Percentiles rank a stretch among this genome's conserved stretches.
phyloP scores from a whole-genome alignment of 2,888 invertebrate species.

The Leuctra nigra region DNA sequence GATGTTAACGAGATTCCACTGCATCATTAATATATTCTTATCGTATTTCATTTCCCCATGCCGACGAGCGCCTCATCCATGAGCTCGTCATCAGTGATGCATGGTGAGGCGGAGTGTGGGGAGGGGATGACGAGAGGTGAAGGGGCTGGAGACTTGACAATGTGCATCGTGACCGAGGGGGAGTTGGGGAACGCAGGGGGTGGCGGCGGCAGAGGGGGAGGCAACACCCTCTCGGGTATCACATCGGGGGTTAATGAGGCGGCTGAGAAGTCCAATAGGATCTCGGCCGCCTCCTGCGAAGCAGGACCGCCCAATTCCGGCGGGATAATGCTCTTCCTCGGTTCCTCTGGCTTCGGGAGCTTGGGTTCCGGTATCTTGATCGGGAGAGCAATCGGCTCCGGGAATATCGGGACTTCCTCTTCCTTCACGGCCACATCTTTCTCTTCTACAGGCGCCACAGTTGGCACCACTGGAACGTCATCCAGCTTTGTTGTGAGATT shows the following conservation, averaged over 20 bases:
- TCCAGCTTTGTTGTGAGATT: not conserved
- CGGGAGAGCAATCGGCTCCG: not conserved
- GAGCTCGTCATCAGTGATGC: slow-evolving; percentile 81
- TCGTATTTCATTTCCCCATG: slow-evolving; percentile 54
- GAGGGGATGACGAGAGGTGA: slow-evolving; percentile 53
- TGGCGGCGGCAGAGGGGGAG: slow-evolving; percentile 40
- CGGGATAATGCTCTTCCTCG: slow-evolving; percentile 4
- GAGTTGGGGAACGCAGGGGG: slow-evolving; percentile 53
- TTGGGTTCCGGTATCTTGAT: not conserved
- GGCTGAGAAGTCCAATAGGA: slow-evolving; percentile 59
- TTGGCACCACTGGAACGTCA: not conserved
- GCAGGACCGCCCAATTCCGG: slow-evolving; percentile 36
- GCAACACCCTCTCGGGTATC: slow-evolving; percentile 39
- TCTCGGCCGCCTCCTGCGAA: slow-evolving; percentile 56
- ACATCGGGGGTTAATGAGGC: slow-evolving; percentile 46
- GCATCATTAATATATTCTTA: slow-evolving; percentile 14
- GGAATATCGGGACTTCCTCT: not conserved
- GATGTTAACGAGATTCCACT: not conserved
- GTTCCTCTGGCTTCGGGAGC: slow-evolving; percentile 6
- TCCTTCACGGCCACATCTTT: not conserved
- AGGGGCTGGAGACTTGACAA: slow-evolving; percentile 60
- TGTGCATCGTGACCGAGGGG: slow-evolving; percentile 56
- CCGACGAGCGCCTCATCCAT: slow-evolving; percentile 84
- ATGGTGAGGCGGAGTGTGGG: slow-evolving; percentile 58
- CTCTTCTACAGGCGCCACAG: not conserved